These are phyloP conservation scores for Athetis lepigone DNA, from an alignment of 2,888 invertebrate species.

Conservation along the genomic window DNA sequence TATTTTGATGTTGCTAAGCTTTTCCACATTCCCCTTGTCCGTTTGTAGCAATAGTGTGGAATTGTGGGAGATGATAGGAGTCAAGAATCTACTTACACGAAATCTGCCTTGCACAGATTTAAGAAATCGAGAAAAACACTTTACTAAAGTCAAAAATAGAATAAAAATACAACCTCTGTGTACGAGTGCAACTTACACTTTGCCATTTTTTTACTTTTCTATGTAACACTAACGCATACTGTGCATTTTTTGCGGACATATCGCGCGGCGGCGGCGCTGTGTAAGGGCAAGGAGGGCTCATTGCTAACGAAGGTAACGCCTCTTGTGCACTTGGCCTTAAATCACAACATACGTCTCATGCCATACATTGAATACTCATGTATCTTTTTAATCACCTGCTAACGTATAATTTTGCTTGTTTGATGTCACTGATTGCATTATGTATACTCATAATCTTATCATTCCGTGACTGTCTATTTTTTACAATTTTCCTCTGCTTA, in stretches of 20 bases:
- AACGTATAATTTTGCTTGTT: constrained; percentile 31
- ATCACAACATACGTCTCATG: constrained; percentile 30
- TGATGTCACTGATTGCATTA: constrained; percentile 19
- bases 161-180: no score
- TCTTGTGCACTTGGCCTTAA: constrained; percentile 49
- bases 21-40: no score
- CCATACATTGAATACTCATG: constrained; percentile 15
- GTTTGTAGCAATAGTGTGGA: no score
- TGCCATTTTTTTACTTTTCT: constrained; percentile 54
- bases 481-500: constrained; percentile 34
- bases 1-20: no score
- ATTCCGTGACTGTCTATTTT: constrained; percentile 16
- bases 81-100: no score
- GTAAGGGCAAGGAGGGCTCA: constrained; percentile 87
- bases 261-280: constrained; percentile 74
- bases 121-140: no score
- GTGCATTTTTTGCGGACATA: constrained; percentile 80
- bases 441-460: neutral
- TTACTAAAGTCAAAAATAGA: no score
- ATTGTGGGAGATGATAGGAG: no score
- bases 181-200: constrained; percentile 13
- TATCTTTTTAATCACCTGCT: constrained; percentile 27
- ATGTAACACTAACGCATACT: constrained; percentile 80
- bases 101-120: no score
- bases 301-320: constrained; percentile 88